Evolutionary conservation across 2,888 invertebrate genomes (phyloP), one percentile per base, ranked within the genome.

Genomic region (Unio delphinus): DNA sequence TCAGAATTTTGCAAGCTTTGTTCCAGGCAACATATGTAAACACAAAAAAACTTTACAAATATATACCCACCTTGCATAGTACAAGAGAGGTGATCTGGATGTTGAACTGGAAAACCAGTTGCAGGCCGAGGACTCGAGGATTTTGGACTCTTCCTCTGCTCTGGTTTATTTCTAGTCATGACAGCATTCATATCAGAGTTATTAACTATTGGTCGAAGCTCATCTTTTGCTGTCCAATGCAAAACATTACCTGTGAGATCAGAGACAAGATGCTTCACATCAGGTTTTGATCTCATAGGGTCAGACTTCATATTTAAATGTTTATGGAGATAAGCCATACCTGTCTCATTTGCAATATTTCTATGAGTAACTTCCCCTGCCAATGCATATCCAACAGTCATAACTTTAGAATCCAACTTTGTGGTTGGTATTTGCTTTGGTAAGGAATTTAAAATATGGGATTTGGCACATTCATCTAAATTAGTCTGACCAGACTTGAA

Each of bases 371-470:
- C 69, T 60, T 72, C 70, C 26, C 58, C 45, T 59, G 71, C 67
- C 65, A 82, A 71, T 11, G 83, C 80, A 79, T 79, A 83, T 54
- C 81, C 83, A 59, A 84, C 82, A 56, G 82, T 84, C 55, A 84
- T 78, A 45, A 78, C 73, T 73, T 81, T 81, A 63, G 78, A 69
- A 60, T 71, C 74, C 26, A 61, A 54, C 63, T 71, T 70, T 23
- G 63, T 64, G 58, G 77, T 70, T 60, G 73, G 71, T 57, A 69
- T 57, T 57, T 72, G 74, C 67, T 77, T 77, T 34, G 73, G 45
- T 55, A 75, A 59, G 54, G 75, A 57, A 61, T 26, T 62, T 45
- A 45, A 11, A 26, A 67, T 55, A 54, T 68, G 68, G 55, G 73
- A 68, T 77, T 77, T 77, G 77, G 75, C 77, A 76, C 76, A 74